Evolutionary conservation across 2,888 invertebrate species (phyloP).

Genomic region (Lasius fuliginosus): DNA sequence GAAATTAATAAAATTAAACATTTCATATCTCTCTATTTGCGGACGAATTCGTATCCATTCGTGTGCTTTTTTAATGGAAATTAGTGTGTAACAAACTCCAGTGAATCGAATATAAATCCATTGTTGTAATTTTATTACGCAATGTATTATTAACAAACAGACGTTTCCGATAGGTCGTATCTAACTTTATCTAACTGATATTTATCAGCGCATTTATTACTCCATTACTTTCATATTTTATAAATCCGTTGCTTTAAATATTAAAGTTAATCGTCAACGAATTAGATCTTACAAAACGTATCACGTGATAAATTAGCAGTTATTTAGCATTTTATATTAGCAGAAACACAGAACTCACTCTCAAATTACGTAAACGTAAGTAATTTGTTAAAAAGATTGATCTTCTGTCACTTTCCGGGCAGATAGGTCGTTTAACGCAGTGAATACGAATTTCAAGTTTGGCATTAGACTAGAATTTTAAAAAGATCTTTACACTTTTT

Average conservation of each 20-base stretch:
- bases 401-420: constrained; percentile 13
- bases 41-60: not conserved
- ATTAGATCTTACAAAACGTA: not conserved
- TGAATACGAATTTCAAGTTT: constrained; percentile 63
- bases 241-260: not conserved
- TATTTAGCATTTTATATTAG: constrained; percentile 22
- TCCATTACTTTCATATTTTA: not conserved
- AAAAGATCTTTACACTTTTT: constrained; percentile 22
- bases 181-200: not conserved
- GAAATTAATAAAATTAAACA: constrained; percentile 35
- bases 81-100: constrained; percentile 15
- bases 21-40: constrained; percentile 27
- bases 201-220: not conserved
- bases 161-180: not conserved
- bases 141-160: not conserved
- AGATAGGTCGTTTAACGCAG: not conserved
- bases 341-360: not conserved
- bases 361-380: constrained; percentile 51
- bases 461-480: constrained; percentile 60
- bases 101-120: constrained; percentile 25
- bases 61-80: not conserved
- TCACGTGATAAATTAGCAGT: constrained; percentile 40
- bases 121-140: constrained; percentile 19
- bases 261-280: not conserved
- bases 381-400: constrained; percentile 47